These are phyloP conservation scores for Tarsius wallacei DNA, from an alignment of 2,797 vertebrate genomes.

Conservation along the genomic window DNA sequence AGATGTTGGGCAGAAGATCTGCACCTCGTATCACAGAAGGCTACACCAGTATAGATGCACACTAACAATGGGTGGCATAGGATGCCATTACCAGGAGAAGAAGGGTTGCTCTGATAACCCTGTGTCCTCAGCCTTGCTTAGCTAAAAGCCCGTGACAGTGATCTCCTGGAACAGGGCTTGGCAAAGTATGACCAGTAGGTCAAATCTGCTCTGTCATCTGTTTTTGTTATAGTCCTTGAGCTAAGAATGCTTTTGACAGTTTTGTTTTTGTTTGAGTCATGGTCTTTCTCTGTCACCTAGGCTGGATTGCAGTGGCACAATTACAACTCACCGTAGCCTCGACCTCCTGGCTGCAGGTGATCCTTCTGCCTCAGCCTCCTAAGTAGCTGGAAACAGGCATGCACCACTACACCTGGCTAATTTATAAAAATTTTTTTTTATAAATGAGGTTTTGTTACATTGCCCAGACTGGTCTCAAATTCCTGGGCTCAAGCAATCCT, in stretches of 20 bases:
- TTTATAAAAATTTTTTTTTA: too few species aligned
- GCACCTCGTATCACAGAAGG: not conserved
- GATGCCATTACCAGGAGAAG: not conserved
- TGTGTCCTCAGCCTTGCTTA: not conserved
- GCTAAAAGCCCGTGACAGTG: not conserved
- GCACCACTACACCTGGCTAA: too few species aligned
- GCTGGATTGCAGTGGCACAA: too few species aligned
- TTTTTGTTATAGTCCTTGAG: not conserved
- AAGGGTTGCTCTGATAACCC: not conserved
- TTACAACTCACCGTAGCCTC: too few species aligned
- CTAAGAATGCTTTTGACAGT: slow-evolving; percentile 1
- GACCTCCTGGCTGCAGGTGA: too few species aligned
- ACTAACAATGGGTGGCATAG: not conserved
- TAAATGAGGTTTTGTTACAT: too few species aligned
- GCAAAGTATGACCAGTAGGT: not conserved
- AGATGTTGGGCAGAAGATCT: not conserved
- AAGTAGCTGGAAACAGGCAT: too few species aligned
- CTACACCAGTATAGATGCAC: not conserved
- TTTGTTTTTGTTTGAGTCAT: not conserved
- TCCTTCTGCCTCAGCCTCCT: too few species aligned
- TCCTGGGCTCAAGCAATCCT: too few species aligned
- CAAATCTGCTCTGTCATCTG: not conserved
- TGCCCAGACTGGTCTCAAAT: too few species aligned
- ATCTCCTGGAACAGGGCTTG: not conserved
- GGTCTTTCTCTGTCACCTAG: too few species aligned